A percentile compares a stretch with the other conserved stretches of the same genome.
These are phyloP conservation scores for Lepilemur septentrionalis DNA, from an alignment of 2,797 vertebrate genomes.

Conservation along the genomic window DNA sequence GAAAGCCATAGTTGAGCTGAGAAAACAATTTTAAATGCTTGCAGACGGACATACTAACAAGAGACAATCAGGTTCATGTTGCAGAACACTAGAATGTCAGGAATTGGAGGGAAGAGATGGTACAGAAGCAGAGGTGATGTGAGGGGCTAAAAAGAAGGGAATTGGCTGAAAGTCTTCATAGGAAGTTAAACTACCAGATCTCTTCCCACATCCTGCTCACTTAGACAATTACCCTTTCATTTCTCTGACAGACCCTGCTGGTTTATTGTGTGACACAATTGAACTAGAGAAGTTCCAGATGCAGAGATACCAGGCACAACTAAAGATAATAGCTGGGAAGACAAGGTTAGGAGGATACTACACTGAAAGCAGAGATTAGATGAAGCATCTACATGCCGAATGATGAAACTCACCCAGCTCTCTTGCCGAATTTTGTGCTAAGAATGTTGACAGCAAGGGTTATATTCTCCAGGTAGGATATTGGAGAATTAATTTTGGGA, in stretches of 20 bases:
- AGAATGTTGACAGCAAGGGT: not conserved
- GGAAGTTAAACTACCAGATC: not conserved
- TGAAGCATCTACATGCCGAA: not conserved
- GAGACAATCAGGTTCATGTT: not conserved
- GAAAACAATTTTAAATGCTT: slow-evolving; percentile 27
- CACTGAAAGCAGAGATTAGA: not conserved
- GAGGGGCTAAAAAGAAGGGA: not conserved
- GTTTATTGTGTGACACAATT: not conserved
- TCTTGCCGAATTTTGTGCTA: not conserved
- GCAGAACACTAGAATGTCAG: not conserved
- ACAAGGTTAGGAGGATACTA: not conserved
- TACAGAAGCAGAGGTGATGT: not conserved
- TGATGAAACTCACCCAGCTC: not conserved
- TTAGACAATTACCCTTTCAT: not conserved
- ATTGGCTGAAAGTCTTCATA: not conserved
- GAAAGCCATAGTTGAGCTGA: not conserved
- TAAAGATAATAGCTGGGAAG: not conserved
- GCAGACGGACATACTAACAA: not conserved
- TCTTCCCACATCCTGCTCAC: not conserved
- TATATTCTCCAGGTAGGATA: not conserved
- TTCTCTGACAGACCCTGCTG: not conserved
- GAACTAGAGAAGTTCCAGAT: not conserved
- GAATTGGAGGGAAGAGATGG: not conserved
- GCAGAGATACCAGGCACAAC: not conserved
- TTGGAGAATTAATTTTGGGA: not conserved